Evolutionary conservation across 2,888 invertebrate species (phyloP).

Genomic region (Acrocyrtus sp.): DNA sequence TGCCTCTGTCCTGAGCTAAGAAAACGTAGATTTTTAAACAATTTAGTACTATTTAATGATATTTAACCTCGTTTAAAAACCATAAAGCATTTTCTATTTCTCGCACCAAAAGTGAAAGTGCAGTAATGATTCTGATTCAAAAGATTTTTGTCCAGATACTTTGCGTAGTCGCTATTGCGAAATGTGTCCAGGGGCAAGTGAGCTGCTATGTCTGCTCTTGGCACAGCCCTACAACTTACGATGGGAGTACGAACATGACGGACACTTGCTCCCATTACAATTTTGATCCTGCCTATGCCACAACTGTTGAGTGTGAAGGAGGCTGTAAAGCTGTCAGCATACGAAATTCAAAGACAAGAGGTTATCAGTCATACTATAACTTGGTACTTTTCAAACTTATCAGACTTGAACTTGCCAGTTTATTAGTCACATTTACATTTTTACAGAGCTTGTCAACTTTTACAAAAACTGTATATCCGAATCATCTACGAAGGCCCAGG

Average conservation of each 20-base stretch:
- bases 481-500: constrained; percentile 27
- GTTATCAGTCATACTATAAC: not conserved
- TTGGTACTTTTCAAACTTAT: not conserved
- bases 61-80: no score
- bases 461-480: constrained; percentile 60
- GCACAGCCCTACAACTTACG: constrained; percentile 43
- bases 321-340: constrained; percentile 61
- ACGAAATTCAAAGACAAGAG: constrained; percentile 50
- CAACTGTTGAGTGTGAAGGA: constrained; percentile 49
- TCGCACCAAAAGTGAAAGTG: no score
- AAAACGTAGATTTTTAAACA: no score
- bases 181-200: constrained; percentile 47
- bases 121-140: no score
- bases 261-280: constrained; percentile 60
- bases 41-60: no score
- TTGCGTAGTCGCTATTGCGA: no score
- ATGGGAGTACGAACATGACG: constrained; percentile 29
- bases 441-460: constrained; percentile 57
- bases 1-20: no score
- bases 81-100: no score
- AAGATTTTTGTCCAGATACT: no score
- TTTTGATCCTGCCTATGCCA: constrained; percentile 50
- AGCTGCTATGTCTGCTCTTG: constrained; percentile 63
- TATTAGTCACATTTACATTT: not conserved
- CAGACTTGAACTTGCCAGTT: not conserved